Evolutionary conservation across 2,888 invertebrate species (phyloP), one percentile per base, ranked within the genome.

Genomic region (Tetranychus piercei): DNA sequence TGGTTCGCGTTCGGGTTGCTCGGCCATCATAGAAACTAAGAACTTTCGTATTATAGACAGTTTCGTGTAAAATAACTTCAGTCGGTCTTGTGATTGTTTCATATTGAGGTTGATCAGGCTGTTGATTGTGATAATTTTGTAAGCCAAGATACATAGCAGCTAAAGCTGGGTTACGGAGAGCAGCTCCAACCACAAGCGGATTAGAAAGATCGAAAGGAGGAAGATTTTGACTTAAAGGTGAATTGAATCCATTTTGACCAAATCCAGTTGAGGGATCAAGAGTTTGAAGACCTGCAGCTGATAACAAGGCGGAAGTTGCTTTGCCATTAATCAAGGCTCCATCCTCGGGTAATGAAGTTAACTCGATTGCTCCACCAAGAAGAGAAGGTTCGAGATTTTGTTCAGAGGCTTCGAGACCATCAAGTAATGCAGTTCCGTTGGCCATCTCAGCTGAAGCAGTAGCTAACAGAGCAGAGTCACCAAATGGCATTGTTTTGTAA

Each of bases 401-500:
- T 72, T 72, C 72, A 8, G 69, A 69, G 6, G 73, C 23, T 55
- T 73, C 73, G 4, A 65, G 23, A 11, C n/a, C 22, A 44, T 67
- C 44, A 44, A 44, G n/a, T 34, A 43, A 34, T n/a, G 45, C 44
- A 44, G 34, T 73, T 9, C 66, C 55, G 22, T 74, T 71, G 69
- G 75, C 73, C 45, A 73, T 74, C 7, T 55, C 45, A 22, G 72
- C 22, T 15, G 75, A 65, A 23, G 76, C 71, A 7, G 77, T 76
- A 3, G 75, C 74, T 7, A 77, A 34, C n/a, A 78, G 71, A 11
- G 77, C 75, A 67, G 77, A 64, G 22, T 79, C 79, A 44, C 79
- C 77, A 6, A 92, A 92, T 7, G 92, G 92, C 71, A 92, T 82
- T 0, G 93, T 94, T 82, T 93, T 93, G 1, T 91, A 92, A 0